Base-by-base conservation (phyloP, 1,140 invertebrate genomes). In the Pogonus chalceus region DNA sequence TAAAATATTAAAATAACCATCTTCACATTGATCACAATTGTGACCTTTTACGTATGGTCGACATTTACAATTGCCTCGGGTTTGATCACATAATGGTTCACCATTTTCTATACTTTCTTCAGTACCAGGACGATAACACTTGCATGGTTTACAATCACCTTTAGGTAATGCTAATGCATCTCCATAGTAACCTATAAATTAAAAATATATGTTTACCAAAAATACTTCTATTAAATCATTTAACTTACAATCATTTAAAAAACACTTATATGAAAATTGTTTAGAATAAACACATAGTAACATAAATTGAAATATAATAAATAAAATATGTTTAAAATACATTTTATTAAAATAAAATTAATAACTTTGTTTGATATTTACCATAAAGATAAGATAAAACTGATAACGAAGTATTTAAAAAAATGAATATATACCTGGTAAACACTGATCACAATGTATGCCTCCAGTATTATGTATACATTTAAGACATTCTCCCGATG, bases 401-500 rank as follows among this genome's bases (percentile, higher is more conserved):
- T 16, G 9, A 53, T 24, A 52, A 20, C 35, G 18, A 35, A 35
- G 1, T 14, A 10, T 14, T 7, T 31, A 31, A 31, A 31, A 14
- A 14, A 14, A 35, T 35, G 12, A 35, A 35, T 14, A 59, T 64
- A 68, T 67, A 85, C 89, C 92, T 50, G 87, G 80, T 55, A 94
- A 72, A 75, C 96, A 99, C 63, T 85, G 83, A 57, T 98, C 93
- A 69, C 96, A 92, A 60, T 84, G 79, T 9, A 76, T 68, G 1
- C 96, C 96, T 22, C 83, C 92, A 1, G 96, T 98, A 63, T 96
- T 96, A 68, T 97, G 90, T 54, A 98, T 95, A 69, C 96, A 99
- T 66, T 96, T 98, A 0, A 95, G 70, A 78, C 96, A 99, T 67
- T 95, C 87, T 35, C 96, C 96, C 20, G 88, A 93, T 10, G 86